Evolutionary conservation across 1,140 invertebrate genomes (phyloP), one percentile per base, ranked within the genome.

Genomic region (Anadara kagoshimensis): DNA sequence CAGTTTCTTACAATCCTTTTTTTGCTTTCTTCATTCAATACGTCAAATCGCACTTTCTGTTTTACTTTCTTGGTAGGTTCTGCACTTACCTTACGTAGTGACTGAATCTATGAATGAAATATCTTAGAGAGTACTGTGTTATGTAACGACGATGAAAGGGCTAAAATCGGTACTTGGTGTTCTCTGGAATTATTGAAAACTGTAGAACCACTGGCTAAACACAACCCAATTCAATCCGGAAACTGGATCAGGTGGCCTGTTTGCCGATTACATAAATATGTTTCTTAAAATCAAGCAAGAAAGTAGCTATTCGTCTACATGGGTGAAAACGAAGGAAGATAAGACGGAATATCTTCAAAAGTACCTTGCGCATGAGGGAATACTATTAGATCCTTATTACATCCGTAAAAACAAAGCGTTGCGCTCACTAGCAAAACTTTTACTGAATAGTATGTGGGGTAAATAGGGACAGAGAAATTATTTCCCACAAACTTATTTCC

Each of bases 121-220:
- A n/a, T n/a, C n/a, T n/a, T n/a, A n/a, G n/a, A n/a, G n/a, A n/a
- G n/a, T n/a, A n/a, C n/a, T n/a, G n/a, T n/a, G n/a, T n/a, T n/a
- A n/a, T 66, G 64, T 73, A 71, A 29, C 5, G 44, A 69, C 16
- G 53, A 68, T 22, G 47, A 90, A 26, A 69, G 87, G 20, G 26
- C 67, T 14, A 72, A 90, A 16, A 78, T 65, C 0, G 89, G 89
- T 53, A 89, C 86, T 8, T 90, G 88, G 85, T 81, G 86, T 0
- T 75, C 80, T 11, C 76, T 84, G 43, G 89, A 90, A 78, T 16
- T 90, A n/a, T 36, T 67, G 45, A 81, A 85, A 67, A 89, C 89
- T 0, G 29, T 88, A 1, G 45, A 83, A 29, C 29, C 53, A 67
- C 22, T 67, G 26, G 22, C 10, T 26, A 26, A 0, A 29, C 5